Percentiles rank a stretch among this genome's conserved stretches.
These are phyloP conservation scores for Aurelia aurita DNA, from an alignment of 30 jellyfish, hydroid and myxozoan genomes.

Conservation along the genomic window DNA sequence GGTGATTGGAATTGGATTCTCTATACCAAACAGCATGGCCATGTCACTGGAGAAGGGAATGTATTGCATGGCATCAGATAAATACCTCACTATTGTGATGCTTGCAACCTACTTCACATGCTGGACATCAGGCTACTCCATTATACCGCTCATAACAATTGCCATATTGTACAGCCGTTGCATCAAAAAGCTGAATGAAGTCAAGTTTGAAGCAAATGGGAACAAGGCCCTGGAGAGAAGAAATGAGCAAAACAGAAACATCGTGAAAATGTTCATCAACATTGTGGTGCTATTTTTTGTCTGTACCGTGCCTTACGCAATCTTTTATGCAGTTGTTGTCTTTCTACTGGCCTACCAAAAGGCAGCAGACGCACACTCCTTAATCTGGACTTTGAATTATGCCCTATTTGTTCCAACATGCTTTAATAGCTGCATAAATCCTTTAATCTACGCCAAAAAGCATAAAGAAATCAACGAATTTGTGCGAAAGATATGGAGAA, in stretches of 20 bases:
- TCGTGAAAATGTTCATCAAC: constrained; percentile 45
- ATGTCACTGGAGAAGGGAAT: not conserved
- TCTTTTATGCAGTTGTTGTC: constrained; percentile 29
- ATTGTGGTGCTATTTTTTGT: constrained; percentile 14
- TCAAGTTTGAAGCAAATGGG: not conserved
- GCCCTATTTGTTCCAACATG: constrained; percentile 20
- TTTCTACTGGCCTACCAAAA: constrained; percentile 14
- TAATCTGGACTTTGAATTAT: constrained; percentile 45
- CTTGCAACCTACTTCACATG: constrained; percentile 5
- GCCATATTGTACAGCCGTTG: constrained; percentile 26
- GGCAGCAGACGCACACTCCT: constrained; percentile 9
- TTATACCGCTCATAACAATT: constrained; percentile 10
- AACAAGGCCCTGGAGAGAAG: constrained; percentile 5
- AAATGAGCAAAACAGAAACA: constrained; percentile 21
- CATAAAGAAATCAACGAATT: constrained; percentile 30
- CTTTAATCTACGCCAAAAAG: constrained; percentile 52
- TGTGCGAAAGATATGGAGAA: constrained; percentile 1
- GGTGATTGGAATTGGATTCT: constrained; percentile 31
- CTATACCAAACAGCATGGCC: constrained; percentile 39
- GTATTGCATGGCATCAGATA: constrained; percentile 9
- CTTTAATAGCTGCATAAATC: constrained; percentile 68
- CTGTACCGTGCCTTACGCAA: constrained; percentile 56
- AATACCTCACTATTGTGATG: not conserved
- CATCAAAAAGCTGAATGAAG: constrained; percentile 8
- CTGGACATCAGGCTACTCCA: constrained; percentile 28